Percentiles rank a stretch among this genome's conserved stretches.
phyloP scores from a whole-genome alignment of 1,140 invertebrate species.

The Tetragonula clypearis region DNA sequence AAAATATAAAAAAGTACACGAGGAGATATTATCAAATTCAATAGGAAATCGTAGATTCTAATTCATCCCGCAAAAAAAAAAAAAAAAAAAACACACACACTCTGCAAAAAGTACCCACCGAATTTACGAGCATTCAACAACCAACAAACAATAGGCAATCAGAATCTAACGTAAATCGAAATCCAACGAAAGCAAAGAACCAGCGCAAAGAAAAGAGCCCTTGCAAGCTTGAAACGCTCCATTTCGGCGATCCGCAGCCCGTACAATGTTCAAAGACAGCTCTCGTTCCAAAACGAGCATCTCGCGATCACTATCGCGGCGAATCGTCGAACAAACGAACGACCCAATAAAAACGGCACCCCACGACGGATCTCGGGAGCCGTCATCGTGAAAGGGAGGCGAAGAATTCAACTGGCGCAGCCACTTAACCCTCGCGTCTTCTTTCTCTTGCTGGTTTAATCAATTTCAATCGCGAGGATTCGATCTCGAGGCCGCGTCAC shows the following conservation, averaged over 20 bases:
- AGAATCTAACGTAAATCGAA: neutral
- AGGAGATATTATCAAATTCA: too few species aligned
- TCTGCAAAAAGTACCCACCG: too few species aligned
- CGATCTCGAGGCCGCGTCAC: too few species aligned
- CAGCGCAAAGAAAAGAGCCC: neutral
- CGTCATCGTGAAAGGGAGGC: constrained; percentile 10
- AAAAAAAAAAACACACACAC: too few species aligned
- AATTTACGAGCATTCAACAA: neutral
- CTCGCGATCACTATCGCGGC: neutral
- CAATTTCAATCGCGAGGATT: too few species aligned
- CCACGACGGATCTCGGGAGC: constrained; percentile 5
- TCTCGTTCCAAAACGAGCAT: neutral
- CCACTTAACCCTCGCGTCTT: neutral
- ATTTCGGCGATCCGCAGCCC: neutral
- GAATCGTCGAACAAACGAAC: neutral
- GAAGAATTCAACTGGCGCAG: neutral
- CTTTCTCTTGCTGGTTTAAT: too few species aligned
- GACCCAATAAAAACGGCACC: constrained; percentile 19
- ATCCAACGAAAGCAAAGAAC: neutral
- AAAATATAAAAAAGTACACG: too few species aligned
- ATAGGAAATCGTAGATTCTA: too few species aligned
- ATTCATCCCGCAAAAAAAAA: too few species aligned
- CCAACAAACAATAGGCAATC: neutral
- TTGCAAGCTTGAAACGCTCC: neutral
- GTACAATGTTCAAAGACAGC: neutral